Conservation (phyloP, 2,888 invertebrate genomes). For the Leucophenga montana region DNA sequence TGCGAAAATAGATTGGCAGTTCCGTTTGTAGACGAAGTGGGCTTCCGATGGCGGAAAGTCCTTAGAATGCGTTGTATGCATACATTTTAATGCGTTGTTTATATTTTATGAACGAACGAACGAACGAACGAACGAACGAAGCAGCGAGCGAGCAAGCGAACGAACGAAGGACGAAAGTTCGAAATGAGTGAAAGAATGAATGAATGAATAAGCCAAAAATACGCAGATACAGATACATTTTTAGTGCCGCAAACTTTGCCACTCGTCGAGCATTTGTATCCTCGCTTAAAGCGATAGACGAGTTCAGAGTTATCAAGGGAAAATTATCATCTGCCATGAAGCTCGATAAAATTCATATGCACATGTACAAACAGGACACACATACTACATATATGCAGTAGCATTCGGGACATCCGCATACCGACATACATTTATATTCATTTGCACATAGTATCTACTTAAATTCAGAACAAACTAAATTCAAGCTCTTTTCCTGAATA, state of each 20-base stretch:
- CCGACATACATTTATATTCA: too few species aligned
- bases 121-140: conserved; percentile 56
- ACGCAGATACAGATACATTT: conserved; percentile 21
- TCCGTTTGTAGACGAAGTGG: not conserved
- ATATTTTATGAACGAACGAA: conserved; percentile 69
- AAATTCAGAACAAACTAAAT: too few species aligned
- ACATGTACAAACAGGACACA: conserved; percentile 43
- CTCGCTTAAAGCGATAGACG: conserved; percentile 72
- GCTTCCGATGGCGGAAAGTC: conserved; percentile 14
- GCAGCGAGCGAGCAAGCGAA: conserved; percentile 66
- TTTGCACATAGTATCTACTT: too few species aligned
- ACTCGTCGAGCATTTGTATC: conserved; percentile 43
- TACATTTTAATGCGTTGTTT: conserved; percentile 70
- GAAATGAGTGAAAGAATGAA: conserved; percentile 46
- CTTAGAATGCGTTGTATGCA: conserved; percentile 57
- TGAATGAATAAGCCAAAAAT: conserved; percentile 37
- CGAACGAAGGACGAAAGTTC: conserved; percentile 62
- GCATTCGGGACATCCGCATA: too few species aligned
- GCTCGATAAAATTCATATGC: conserved; percentile 67
- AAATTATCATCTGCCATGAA: conserved; percentile 72
- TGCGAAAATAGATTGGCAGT: not conserved
- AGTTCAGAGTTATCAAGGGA: conserved; percentile 71
- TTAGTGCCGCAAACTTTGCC: conserved; percentile 14
- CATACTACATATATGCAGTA: not conserved
- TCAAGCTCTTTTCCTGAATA: too few species aligned